A percentile compares a stretch with the other conserved stretches of the same genome.
Evolutionary conservation across 1,140 invertebrate species (phyloP).

Genomic region (Whitmania pigra): DNA sequence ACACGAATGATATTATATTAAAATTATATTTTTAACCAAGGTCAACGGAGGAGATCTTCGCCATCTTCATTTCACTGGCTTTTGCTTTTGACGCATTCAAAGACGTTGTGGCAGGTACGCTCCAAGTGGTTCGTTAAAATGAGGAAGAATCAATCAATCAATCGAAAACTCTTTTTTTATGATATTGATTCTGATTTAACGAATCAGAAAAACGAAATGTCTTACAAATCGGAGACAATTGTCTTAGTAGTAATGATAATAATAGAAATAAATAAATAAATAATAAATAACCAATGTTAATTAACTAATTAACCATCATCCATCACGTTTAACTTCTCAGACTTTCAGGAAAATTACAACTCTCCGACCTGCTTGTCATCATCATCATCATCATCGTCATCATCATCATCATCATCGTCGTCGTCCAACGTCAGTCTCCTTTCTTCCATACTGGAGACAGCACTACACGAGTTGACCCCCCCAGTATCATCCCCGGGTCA

Average conservation of each 20-base stretch:
- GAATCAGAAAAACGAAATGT: too few relatives aligned
- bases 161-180: too few relatives aligned
- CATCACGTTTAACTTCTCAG: background rate
- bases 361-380: background rate
- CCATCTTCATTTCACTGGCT: conserved; percentile 55
- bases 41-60: conserved; percentile 59
- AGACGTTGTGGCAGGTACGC: conserved; percentile 39
- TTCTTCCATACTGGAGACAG: background rate
- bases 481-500: too few relatives aligned
- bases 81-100: conserved; percentile 52
- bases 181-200: too few relatives aligned
- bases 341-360: conserved; percentile 20
- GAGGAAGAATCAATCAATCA: too few relatives aligned
- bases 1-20: too few relatives aligned
- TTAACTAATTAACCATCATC: background rate
- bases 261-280: too few relatives aligned
- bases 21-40: too few relatives aligned
- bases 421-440: background rate
- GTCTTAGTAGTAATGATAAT: background rate
- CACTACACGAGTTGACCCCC: too few relatives aligned
- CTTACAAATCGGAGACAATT: too few relatives aligned
- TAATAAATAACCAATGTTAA: too few relatives aligned
- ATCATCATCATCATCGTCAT: background rate
- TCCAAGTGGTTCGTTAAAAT: too few relatives aligned
- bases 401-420: conserved; percentile 8